A percentile compares a stretch with the other conserved stretches of the same genome.
Evolutionary conservation across 2,113 vertebrate species (phyloP).

Genomic region (Poeciliopsis turrubarensis): DNA sequence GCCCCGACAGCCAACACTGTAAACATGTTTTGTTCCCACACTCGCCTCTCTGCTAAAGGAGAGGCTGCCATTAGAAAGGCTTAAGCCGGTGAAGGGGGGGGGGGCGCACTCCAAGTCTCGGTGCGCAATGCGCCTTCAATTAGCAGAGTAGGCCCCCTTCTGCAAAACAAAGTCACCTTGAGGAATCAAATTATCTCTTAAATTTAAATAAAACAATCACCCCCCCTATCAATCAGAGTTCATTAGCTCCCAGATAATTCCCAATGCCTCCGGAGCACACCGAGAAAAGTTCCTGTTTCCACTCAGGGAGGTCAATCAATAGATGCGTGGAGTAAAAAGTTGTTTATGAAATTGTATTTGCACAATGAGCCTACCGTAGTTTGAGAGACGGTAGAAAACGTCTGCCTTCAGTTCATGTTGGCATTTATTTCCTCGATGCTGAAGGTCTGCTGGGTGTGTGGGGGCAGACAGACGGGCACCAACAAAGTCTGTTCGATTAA

Average conservation of each 20-base stretch:
- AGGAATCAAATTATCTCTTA: conserved; percentile 70
- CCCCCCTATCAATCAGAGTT: conserved; percentile 54
- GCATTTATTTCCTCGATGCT: conserved; percentile 1
- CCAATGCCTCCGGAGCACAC: conserved; percentile 12
- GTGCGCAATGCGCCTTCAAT: conserved; percentile 65
- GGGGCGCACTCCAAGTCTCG: conserved; percentile 41
- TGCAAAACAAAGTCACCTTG: conserved; percentile 73
- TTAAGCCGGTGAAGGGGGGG: conserved; percentile 56
- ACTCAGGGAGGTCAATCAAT: no score
- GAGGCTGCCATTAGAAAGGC: conserved; percentile 64
- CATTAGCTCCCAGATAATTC: conserved; percentile 47
- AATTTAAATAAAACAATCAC: conserved; percentile 62
- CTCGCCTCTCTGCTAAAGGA: conserved; percentile 47
- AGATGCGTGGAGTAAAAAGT: neutral
- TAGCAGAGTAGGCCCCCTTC: conserved; percentile 58
- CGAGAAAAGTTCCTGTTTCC: neutral
- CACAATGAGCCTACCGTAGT: conserved; percentile 44
- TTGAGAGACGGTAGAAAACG: conserved; percentile 32
- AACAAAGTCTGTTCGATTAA: conserved; percentile 38
- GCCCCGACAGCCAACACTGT: conserved; percentile 46
- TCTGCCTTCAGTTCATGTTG: neutral
- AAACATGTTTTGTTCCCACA: conserved; percentile 69
- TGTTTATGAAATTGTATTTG: conserved; percentile 5
- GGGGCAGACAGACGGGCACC: conserved; percentile 25
- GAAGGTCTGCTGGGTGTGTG: conserved; percentile 24